phyloP scores from a whole-genome alignment of 2,888 invertebrate genomes.

The Eupithecia vulgata region DNA sequence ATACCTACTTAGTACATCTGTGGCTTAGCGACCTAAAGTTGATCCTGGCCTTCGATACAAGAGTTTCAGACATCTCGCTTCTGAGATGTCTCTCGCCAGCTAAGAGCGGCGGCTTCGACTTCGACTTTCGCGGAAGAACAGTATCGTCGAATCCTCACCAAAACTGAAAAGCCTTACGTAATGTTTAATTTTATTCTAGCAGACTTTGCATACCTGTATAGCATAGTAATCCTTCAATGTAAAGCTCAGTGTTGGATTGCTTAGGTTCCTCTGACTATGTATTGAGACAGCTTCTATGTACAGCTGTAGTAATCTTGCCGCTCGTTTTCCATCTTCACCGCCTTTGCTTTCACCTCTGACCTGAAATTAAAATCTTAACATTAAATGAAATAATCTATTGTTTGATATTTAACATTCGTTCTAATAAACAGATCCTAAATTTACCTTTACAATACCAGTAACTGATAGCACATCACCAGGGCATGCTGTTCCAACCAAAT shows the following conservation, averaged over 20 bases:
- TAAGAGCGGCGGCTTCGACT: too few species aligned
- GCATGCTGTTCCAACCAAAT: constrained; percentile 91
- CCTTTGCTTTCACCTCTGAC: constrained; percentile 85
- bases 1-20: too few species aligned
- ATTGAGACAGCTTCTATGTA: constrained; percentile 93
- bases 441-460: constrained; percentile 91
- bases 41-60: too few species aligned
- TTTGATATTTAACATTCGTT: neutral
- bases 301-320: constrained; percentile 85
- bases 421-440: neutral
- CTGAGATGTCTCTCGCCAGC: too few species aligned
- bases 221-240: constrained; percentile 90
- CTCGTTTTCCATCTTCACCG: constrained; percentile 83
- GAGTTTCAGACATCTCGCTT: too few species aligned
- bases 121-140: too few species aligned
- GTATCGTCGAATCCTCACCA: too few species aligned
- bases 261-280: constrained; percentile 88
- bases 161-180: neutral
- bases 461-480: constrained; percentile 95
- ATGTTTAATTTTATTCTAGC: neutral
- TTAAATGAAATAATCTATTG: neutral
- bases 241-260: constrained; percentile 84
- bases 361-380: constrained; percentile 57
- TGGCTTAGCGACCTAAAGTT: too few species aligned
- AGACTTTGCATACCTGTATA: constrained; percentile 82